Conservation (phyloP, 2,888 invertebrate genomes). For the Disparrhopalites patrizii region DNA sequence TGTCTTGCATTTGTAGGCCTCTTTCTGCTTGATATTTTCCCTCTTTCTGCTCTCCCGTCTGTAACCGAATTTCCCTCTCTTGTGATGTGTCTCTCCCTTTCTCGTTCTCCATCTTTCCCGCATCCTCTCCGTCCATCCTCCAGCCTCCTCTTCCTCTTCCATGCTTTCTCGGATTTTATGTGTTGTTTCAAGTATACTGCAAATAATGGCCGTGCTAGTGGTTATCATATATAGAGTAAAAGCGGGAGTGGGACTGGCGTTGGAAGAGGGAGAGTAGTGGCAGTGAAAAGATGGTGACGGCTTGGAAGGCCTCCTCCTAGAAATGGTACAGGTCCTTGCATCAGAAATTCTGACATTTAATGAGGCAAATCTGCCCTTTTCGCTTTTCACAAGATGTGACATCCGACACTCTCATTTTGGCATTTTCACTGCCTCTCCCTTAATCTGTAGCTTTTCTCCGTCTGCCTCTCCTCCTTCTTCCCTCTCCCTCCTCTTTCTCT, state of each 20-base stretch:
- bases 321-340: not conserved
- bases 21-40: not conserved
- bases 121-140: too few species aligned
- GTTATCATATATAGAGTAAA: not conserved
- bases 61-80: too few species aligned
- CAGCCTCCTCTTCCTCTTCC: too few species aligned
- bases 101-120: too few species aligned
- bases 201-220: too few species aligned
- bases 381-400: slow-evolving; percentile 31
- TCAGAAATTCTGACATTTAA: slow-evolving; percentile 34
- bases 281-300: too few species aligned
- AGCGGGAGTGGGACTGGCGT: not conserved
- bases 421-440: slow-evolving; percentile 24
- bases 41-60: too few species aligned
- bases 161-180: too few species aligned
- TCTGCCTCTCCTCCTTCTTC: slow-evolving; percentile 1
- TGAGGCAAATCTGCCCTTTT: slow-evolving; percentile 34
- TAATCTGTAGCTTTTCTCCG: slow-evolving; percentile 23
- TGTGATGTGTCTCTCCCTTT: too few species aligned
- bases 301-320: not conserved
- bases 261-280: too few species aligned
- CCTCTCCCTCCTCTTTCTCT: not conserved
- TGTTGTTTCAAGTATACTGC: too few species aligned
- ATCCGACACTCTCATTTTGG: slow-evolving; percentile 23
- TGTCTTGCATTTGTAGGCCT: not conserved